Conservation (phyloP, 1,140 invertebrate genomes). For the Triops cancriformis region DNA sequence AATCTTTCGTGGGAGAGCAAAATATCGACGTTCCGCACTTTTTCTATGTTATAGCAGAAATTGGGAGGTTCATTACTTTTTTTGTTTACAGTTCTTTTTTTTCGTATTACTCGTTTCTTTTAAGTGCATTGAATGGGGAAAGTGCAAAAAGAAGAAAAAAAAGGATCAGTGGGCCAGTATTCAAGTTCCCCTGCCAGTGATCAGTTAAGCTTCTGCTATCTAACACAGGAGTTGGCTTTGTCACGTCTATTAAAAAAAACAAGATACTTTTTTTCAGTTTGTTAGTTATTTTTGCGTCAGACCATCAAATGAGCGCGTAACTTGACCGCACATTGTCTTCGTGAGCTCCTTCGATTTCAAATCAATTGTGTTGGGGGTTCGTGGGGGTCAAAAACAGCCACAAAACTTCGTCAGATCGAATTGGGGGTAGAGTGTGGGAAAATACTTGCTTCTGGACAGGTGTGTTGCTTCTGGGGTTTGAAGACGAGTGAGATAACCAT, state of each 20-base stretch:
- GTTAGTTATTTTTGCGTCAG: not conserved
- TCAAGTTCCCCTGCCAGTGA: constrained; percentile 12
- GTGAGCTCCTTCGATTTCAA: too few species aligned
- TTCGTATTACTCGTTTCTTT: not conserved
- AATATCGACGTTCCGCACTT: not conserved
- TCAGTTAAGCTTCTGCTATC: not conserved
- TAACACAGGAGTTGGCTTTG: not conserved
- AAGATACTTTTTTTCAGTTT: not conserved
- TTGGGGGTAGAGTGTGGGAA: not conserved
- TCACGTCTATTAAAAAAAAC: not conserved
- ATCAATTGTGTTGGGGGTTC: not conserved
- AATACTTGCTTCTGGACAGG: not conserved
- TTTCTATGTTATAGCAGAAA: not conserved
- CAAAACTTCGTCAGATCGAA: not conserved
- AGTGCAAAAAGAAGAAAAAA: not conserved
- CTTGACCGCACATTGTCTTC: not conserved
- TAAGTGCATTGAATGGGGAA: constrained; percentile 7
- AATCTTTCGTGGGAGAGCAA: not conserved
- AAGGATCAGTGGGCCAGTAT: not conserved
- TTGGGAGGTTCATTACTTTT: not conserved
- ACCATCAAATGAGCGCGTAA: not conserved
- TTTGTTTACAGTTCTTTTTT: not conserved
- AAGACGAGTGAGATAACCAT: not conserved
- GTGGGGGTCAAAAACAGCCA: not conserved
- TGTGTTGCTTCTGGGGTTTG: not conserved